Base-by-base conservation (phyloP, 2,797 vertebrate genomes). In the Alcedo atthis region DNA sequence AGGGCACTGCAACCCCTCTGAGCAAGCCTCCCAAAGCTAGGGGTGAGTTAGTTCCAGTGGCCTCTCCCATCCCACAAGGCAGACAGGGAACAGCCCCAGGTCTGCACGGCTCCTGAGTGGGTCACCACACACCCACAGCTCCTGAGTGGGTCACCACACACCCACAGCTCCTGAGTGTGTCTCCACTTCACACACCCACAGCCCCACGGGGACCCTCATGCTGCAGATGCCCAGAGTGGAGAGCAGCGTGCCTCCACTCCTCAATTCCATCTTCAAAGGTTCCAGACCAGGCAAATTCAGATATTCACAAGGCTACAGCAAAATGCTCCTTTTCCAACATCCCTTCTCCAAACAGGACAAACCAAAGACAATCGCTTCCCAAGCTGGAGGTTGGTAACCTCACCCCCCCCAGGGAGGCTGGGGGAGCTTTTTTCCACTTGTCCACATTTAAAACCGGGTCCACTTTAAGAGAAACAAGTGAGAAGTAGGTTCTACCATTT, bases 391-490 rank as follows among this genome's bases (percentile, higher is more conserved):
- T 62, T 71, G 81, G 57, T 40, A 91, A 37, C 51, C 58, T 78
- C 66, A 9, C 26, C 30, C 62, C 30, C 46, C 12, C 30, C 1
- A 0, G 58, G 48, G 13, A 17, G 3, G 25, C 14, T 42, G 22
- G n/a, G 8, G 19, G 84, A 89, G 33, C 22, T 35, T 81, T 85
- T 81, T 61, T 63, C 45, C 61, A 67, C 67, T 92, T 55, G 22
- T 67, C 64, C 2, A 0, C 63, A 25, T 61, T 80, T 75, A 77
- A 84, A 93, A 68, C 13, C 7, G 0, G 20, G 70, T 71, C 80
- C 53, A 6, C 81, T 91, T 91, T 71, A 93, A 90, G 62, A 87
- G 54, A 86, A 95, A 88, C 54, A 84, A 84, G 45, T 18, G 22
- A 85, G 75, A 77, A 88, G 15, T 12, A 15, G 46, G 74, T 54